phyloP scores from a whole-genome alignment of 2,888 invertebrate species.

The Scotopteryx bipunctaria region DNA sequence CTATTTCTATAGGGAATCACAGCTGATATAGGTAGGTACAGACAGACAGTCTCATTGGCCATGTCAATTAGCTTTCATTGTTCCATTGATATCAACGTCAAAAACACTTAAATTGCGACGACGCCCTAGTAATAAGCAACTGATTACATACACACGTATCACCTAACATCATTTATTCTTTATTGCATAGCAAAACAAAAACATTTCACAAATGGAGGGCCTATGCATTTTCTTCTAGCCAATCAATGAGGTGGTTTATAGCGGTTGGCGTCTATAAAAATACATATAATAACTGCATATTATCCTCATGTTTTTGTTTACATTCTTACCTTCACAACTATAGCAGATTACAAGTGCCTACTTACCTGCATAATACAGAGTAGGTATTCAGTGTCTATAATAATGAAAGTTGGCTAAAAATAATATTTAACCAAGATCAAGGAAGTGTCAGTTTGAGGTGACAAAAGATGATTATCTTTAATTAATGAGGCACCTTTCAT shows the following conservation, averaged over 20 bases:
- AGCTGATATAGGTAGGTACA: too few species aligned
- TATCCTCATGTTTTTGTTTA: too few species aligned
- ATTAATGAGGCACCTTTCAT: slow-evolving; percentile 28
- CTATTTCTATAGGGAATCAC: slow-evolving; percentile 24
- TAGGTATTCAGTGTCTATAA: neutral
- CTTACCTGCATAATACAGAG: neutral
- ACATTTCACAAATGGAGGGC: too few species aligned
- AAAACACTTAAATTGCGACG: slow-evolving; percentile 7
- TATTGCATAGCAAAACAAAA: too few species aligned
- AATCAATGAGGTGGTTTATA: too few species aligned
- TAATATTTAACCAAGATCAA: slow-evolving; percentile 15
- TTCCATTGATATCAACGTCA: slow-evolving; percentile 11
- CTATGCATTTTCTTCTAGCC: too few species aligned
- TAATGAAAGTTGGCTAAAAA: slow-evolving; percentile 17
- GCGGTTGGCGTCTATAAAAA: too few species aligned
- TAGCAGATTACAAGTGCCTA: neutral
- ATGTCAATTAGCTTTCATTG: slow-evolving; percentile 30
- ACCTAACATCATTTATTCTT: too few species aligned
- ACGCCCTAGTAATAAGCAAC: neutral
- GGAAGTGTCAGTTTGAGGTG: slow-evolving; percentile 25
- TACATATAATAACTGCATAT: too few species aligned
- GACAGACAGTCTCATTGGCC: slow-evolving; percentile 12
- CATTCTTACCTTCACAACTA: neutral
- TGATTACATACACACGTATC: too few species aligned
- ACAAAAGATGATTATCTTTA: slow-evolving; percentile 27